Evolutionary conservation across 2,888 invertebrate genomes (phyloP), one percentile per base, ranked within the genome.

Genomic region (Caenorhabditis plicata): DNA sequence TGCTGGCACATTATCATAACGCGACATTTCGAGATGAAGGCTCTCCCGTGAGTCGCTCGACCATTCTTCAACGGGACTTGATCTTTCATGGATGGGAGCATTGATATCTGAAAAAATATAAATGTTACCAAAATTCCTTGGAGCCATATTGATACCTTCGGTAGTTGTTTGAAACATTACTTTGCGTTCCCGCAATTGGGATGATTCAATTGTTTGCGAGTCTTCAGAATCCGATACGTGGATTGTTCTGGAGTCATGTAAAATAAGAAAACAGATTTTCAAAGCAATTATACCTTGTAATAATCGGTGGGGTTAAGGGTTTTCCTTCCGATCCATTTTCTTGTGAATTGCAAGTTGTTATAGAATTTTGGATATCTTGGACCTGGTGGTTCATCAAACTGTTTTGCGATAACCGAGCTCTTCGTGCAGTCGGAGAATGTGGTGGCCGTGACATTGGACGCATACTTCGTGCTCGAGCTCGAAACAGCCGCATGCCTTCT

Each of bases 1-100:
- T n/a, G 68, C 65, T 13, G 73, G 66, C n/a, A 75, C 75, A 45
- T 75, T 75, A 51, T 75, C 75, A 55, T 75, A 75, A 25, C 75
- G 62, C n/a, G 73, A 74, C 64, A 75, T 71, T 51, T 75, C 75
- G 17, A 75, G 52, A 11, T 67, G 70, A 13, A 66, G 58, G 47
- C 67, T 67, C 35, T 69, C 67, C 25, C 68, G 29, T 9, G 69
- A 69, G 39, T 69, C 72, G 41, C 64, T 65, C 2, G 68, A 69
- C 72, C 72, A 73, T 45, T 70, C 70, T 52, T 73, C 70, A 0
- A 70, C 70, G 0, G 70, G 72, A 27, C 60, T 60, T 8, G 68
- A 68, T 20, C 68, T 22, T 33, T 70, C 70, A 29, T 61, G 62
- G 13, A 70, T 47, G 19, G 68, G 68, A 0, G 62, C 55, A 1